Base-by-base conservation (phyloP, 2,113 vertebrate genomes). In the Bubo scandiacus region DNA sequence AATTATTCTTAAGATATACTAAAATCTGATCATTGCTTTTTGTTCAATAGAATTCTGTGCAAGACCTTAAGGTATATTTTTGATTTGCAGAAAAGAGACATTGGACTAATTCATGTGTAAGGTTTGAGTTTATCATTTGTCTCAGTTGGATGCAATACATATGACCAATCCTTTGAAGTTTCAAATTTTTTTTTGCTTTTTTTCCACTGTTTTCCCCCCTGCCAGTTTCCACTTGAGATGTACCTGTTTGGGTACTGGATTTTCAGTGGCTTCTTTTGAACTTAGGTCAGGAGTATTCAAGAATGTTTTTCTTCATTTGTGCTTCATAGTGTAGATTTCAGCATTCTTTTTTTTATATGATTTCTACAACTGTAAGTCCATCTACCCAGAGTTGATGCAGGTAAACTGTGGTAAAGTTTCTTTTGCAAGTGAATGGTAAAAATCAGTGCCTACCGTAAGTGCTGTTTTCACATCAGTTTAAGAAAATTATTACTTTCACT, bases 401-500 rank as follows among this genome's bases (percentile, higher is more conserved):
- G n/a, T 90, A 72, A 87, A 14, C 22, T 12, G 2, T n/a, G 21
- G 8, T 58, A 26, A 94, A 63, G 9, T 81, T 87, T 79, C 55
- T 81, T 81, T n/a, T 93, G 20, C 65, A 67, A 30, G 68, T 2
- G 2, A 91, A 23, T 2, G 1, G 65, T 74, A 71, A 81, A 84
- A 93, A 58, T 8, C 4, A 1, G 27, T 62, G 32, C 32, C 51
- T 43, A 1, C 2, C 29, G 3, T 72, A 86, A 72, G n/a, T 29
- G 49, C 49, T 80, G 66, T 71, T 95, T 92, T 63, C 70, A 59
- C 32, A 55, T 79, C 45, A 67, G 22, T 47, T 74, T 47, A 82
- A 84, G 73, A 62, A 94, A 85, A 82, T 51, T 38, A 68, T 38
- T 72, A 52, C 22, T 92, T 81, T 87, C 32, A 63, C 70, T 88